phyloP scores from a whole-genome alignment of 37 sponge, comb jelly and placozoan species.

The Chondrilla cf. caribensis region DNA sequence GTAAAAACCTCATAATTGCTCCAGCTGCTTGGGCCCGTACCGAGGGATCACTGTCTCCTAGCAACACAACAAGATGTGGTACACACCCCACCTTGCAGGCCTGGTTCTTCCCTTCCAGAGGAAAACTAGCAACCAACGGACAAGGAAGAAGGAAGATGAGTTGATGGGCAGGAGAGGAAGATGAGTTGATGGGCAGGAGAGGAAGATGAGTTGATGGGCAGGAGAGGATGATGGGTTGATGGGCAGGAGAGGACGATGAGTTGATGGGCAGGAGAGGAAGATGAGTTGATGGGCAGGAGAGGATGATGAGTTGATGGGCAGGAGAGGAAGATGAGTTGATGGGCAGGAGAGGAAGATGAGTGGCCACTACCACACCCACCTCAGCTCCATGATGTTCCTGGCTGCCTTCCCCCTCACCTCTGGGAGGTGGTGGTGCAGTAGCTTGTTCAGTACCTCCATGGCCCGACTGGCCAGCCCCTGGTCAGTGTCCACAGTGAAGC shows the following conservation, averaged over 20 bases:
- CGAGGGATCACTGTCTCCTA: constrained; percentile 49
- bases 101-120: constrained; percentile 70
- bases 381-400: constrained; percentile 82
- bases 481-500: constrained; percentile 69
- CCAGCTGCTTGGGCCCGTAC: constrained; percentile 80
- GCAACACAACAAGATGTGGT: constrained; percentile 50
- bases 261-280: neutral
- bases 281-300: neutral
- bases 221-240: neutral
- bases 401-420: constrained; percentile 80
- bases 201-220: neutral
- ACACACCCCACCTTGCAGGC: constrained; percentile 54
- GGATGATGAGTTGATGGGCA: neutral
- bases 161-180: neutral
- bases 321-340: neutral
- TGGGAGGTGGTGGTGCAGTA: constrained; percentile 50
- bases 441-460: constrained; percentile 50
- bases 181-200: neutral
- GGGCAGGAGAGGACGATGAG: neutral
- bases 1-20: constrained; percentile 92
- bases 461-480: constrained; percentile 66
- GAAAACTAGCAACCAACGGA: no score
- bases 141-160: neutral
- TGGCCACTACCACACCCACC: constrained; percentile 11
- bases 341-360: neutral